A percentile compares a stretch with the other conserved stretches of the same genome.
phyloP scores from a whole-genome alignment of 2,113 vertebrate species.

The Melanerpes formicivorus region DNA sequence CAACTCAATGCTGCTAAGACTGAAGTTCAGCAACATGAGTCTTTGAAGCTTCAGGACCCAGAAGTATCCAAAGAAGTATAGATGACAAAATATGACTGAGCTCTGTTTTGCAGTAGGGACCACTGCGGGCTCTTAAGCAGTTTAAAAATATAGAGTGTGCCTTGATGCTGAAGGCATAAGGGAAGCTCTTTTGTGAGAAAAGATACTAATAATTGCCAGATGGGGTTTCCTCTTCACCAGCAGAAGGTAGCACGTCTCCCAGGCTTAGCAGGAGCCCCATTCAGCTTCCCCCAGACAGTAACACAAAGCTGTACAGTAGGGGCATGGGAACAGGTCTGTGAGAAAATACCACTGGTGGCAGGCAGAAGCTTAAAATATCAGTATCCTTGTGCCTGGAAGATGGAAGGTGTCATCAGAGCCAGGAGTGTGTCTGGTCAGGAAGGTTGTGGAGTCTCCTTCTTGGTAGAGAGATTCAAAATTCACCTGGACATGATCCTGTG shows the following conservation, averaged over 20 bases:
- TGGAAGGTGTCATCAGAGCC: not conserved
- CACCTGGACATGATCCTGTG: no score
- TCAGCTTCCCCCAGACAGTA: not conserved
- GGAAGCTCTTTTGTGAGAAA: not conserved
- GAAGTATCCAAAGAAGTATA: not conserved
- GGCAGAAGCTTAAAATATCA: not conserved
- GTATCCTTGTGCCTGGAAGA: not conserved
- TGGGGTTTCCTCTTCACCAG: not conserved
- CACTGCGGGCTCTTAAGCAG: not conserved
- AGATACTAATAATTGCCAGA: not conserved
- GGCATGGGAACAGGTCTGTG: not conserved
- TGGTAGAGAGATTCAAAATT: no score
- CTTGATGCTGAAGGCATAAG: not conserved
- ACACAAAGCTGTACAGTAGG: not conserved
- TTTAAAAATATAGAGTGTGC: not conserved
- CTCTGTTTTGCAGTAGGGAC: not conserved
- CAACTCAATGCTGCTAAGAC: not conserved
- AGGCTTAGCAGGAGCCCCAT: not conserved
- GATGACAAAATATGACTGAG: not conserved
- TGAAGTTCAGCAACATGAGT: not conserved
- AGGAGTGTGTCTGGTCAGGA: not conserved
- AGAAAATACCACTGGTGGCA: not conserved
- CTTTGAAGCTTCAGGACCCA: not conserved
- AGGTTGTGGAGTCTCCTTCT: no score
- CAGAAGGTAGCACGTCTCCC: not conserved